Evolutionary conservation across 2,888 invertebrate species (phyloP).

Genomic region (Alentia gelatinosa): DNA sequence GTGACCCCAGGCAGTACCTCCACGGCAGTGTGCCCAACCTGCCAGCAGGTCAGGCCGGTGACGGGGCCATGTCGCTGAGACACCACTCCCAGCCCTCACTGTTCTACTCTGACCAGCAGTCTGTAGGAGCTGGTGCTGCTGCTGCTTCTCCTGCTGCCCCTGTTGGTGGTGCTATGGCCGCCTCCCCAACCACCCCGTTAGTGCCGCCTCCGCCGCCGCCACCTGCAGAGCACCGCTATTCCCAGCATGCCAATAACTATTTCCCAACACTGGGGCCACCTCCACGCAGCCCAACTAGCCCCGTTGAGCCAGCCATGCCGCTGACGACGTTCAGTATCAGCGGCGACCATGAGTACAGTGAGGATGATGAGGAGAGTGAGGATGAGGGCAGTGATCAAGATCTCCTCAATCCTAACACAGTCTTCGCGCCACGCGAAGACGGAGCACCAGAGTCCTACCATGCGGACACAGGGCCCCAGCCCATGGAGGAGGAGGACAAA

Average conservation of each 20-base stretch:
- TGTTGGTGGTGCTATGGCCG: not conserved
- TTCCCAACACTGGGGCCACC: constrained; percentile 27
- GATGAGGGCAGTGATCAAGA: constrained; percentile 52
- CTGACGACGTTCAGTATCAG: constrained; percentile 10
- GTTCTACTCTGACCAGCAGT: not conserved
- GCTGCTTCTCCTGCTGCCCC: not conserved
- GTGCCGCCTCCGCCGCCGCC: not conserved
- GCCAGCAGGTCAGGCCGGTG: not conserved
- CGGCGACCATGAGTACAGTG: not conserved
- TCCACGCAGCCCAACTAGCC: not conserved
- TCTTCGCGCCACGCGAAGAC: constrained; percentile 43
- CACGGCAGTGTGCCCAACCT: constrained; percentile 54
- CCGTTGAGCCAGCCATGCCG: not conserved
- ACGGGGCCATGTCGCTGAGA: not conserved
- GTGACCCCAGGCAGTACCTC: not conserved
- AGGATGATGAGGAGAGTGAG: constrained; percentile 44
- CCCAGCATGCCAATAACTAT: constrained; percentile 8
- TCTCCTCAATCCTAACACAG: constrained; percentile 49
- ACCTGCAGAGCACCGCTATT: constrained; percentile 19
- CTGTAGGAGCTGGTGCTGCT: not conserved
- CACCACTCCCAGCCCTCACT: constrained; percentile 53
- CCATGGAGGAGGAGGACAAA: constrained; percentile 28
- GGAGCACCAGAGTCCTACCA: constrained; percentile 16
- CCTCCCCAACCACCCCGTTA: not conserved
- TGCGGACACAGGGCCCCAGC: constrained; percentile 31